Percentiles rank a stretch among this genome's conserved stretches.
Evolutionary conservation across 2,888 invertebrate species (phyloP).

Genomic region (Odontocerum albicorne): DNA sequence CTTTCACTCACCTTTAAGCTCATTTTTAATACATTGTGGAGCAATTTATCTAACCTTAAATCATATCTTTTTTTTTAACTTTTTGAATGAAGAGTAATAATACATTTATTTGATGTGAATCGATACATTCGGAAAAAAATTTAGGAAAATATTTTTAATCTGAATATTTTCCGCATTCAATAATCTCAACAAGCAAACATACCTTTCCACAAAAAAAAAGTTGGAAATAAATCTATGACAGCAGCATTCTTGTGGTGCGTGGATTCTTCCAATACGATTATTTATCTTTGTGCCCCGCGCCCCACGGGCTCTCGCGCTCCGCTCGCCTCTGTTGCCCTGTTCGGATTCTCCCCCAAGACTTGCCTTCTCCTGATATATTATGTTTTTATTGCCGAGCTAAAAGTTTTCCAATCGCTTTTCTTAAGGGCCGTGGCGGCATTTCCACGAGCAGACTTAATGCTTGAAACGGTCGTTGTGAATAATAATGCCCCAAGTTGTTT

Average conservation of each 20-base stretch:
- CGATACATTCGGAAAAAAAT: too few species aligned
- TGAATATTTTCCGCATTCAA: too few species aligned
- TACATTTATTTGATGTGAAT: too few species aligned
- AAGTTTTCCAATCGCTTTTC: constrained; percentile 37
- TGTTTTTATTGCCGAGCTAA: constrained; percentile 35
- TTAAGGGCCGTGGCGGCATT: constrained; percentile 25
- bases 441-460: constrained; percentile 28
- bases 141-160: too few species aligned
- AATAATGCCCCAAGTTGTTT: constrained; percentile 22
- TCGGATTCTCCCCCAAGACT: neutral
- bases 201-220: too few species aligned
- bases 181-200: constrained; percentile 2
- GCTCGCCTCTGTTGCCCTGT: neutral
- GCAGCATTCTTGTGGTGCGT: constrained; percentile 14
- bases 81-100: too few species aligned
- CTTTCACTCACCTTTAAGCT: too few species aligned
- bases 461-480: constrained; percentile 27
- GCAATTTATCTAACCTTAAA: too few species aligned
- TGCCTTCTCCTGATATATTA: constrained; percentile 32
- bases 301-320: neutral
- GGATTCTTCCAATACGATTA: constrained; percentile 23
- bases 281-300: constrained; percentile 19
- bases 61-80: too few species aligned
- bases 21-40: too few species aligned
- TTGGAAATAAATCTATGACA: constrained; percentile 28